Conservation (phyloP, 2,888 invertebrate species). For the Syrphus vitripennis region DNA sequence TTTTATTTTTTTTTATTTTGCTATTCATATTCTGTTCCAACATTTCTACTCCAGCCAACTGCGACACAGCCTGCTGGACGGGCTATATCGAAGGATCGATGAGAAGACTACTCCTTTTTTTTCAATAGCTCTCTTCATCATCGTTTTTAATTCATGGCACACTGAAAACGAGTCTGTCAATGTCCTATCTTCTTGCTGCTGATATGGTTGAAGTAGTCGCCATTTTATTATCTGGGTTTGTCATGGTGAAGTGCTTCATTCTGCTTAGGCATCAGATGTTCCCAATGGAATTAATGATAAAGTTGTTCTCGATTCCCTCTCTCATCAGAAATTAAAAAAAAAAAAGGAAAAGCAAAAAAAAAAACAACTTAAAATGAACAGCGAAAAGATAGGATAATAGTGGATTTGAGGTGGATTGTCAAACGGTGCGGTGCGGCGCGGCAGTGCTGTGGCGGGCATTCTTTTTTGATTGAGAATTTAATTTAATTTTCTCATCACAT, state of each 20-base stretch:
- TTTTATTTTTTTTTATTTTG: too few relatives aligned
- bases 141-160: constrained; percentile 62
- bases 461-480: constrained; percentile 36
- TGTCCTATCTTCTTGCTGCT: neutral
- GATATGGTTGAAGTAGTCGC: constrained; percentile 27
- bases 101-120: neutral
- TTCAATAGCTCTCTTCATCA: constrained; percentile 25
- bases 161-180: constrained; percentile 3
- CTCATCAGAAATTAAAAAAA: neutral
- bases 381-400: neutral
- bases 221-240: constrained; percentile 12
- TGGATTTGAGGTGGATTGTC: constrained; percentile 29
- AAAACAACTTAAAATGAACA: neutral
- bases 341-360: neutral
- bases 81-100: neutral
- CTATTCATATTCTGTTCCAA: neutral
- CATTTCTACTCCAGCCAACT: neutral
- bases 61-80: neutral
- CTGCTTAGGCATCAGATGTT: constrained; percentile 56
- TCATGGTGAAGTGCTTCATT: constrained; percentile 9
- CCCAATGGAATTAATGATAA: constrained; percentile 46
- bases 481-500: constrained; percentile 34
- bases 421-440: too few relatives aligned
- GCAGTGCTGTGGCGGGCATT: too few relatives aligned
- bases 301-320: constrained; percentile 39